Conservation (phyloP, 2,888 invertebrate species). For the Nesidiocoris tenuis region DNA sequence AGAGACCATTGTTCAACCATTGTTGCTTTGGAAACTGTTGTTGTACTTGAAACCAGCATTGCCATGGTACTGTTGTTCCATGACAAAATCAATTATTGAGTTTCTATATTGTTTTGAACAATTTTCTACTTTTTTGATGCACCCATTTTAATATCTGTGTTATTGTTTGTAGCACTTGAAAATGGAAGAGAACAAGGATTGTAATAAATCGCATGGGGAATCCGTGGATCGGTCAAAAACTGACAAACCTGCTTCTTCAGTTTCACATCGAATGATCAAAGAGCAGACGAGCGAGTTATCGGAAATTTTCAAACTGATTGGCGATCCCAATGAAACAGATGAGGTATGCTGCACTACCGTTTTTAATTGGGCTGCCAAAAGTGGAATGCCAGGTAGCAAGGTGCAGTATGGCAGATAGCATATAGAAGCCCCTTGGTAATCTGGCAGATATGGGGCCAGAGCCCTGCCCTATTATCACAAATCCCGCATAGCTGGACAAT, state of each 20-base stretch:
- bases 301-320: conserved; percentile 87
- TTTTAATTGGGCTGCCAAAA: too few species aligned
- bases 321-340: conserved; percentile 78
- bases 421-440: too few species aligned
- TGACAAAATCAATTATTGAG: conserved; percentile 1
- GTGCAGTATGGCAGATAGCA: too few species aligned
- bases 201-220: background rate
- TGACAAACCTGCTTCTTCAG: background rate
- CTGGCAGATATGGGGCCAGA: too few species aligned
- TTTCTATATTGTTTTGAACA: too few species aligned
- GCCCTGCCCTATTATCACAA: too few species aligned
- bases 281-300: conserved; percentile 82
- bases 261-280: conserved; percentile 63
- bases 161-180: conserved; percentile 59
- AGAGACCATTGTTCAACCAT: too few species aligned
- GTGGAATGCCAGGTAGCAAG: too few species aligned
- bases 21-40: too few species aligned
- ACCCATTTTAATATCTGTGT: background rate
- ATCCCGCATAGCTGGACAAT: too few species aligned
- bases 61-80: background rate
- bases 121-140: too few species aligned
- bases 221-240: background rate
- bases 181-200: conserved; percentile 57
- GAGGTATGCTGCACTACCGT: conserved; percentile 54
- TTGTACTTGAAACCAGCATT: background rate